Conservation (phyloP, 1,140 invertebrate species). For the Centruroides vittatus region DNA sequence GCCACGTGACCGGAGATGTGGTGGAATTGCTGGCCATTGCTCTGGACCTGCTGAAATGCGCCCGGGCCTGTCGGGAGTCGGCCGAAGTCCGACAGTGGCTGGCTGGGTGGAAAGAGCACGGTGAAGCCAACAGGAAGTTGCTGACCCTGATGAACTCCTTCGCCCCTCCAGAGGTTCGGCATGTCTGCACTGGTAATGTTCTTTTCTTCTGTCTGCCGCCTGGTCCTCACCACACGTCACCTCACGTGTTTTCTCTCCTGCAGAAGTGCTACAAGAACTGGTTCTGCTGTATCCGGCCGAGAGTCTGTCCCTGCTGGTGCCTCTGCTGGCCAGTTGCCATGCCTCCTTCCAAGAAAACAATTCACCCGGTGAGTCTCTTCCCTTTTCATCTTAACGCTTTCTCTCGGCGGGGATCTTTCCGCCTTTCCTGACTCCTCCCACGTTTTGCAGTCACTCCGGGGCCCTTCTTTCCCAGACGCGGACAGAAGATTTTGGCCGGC, state of each 20-base stretch:
- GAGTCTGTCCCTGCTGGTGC: slow-evolving; percentile 62
- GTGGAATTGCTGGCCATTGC: slow-evolving; percentile 66
- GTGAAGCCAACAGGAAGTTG: slow-evolving; percentile 64
- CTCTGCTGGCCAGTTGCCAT: slow-evolving; percentile 69
- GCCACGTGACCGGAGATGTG: slow-evolving; percentile 67
- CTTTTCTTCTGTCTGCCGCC: background rate
- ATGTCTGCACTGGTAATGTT: slow-evolving; percentile 51
- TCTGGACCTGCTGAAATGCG: slow-evolving; percentile 50
- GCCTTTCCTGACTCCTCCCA: background rate
- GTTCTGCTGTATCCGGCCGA: slow-evolving; percentile 67
- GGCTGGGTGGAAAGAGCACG: slow-evolving; percentile 55
- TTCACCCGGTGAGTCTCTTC: slow-evolving; percentile 4
- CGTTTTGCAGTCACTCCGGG: slow-evolving; percentile 40
- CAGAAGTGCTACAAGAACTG: slow-evolving; percentile 70
- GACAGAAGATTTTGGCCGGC: slow-evolving; percentile 37
- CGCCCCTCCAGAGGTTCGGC: slow-evolving; percentile 69
- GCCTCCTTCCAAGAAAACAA: slow-evolving; percentile 61
- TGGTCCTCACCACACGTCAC: too few relatives aligned
- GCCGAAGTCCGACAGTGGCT: slow-evolving; percentile 32
- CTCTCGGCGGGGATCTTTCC: too few relatives aligned
- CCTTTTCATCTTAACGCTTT: background rate
- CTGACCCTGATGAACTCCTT: slow-evolving; percentile 79
- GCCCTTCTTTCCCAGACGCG: slow-evolving; percentile 53
- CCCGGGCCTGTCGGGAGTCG: slow-evolving; percentile 35
- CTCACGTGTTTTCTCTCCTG: slow-evolving; percentile 8